phyloP scores from a whole-genome alignment of 2,888 invertebrate genomes.

The Drosophila subsilvestris region DNA sequence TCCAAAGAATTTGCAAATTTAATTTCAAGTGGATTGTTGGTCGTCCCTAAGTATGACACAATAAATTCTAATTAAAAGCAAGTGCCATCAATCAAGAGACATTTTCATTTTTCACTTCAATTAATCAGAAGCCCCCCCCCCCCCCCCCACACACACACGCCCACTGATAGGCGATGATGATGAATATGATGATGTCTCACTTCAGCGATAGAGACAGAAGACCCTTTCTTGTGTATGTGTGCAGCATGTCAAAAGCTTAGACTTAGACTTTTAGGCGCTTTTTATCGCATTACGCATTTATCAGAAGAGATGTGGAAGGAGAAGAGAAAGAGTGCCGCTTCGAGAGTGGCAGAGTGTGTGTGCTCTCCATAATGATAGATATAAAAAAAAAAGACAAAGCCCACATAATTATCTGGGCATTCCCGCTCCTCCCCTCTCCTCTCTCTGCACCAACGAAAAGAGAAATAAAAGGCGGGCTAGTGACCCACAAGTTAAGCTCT shows the following conservation, averaged over 20 bases:
- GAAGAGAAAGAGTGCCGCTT: constrained; percentile 5
- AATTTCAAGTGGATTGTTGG: constrained; percentile 37
- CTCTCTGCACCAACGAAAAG: constrained; percentile 21
- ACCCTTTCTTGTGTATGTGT: background rate
- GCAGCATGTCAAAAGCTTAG: constrained; percentile 61
- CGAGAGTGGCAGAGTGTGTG: constrained; percentile 23
- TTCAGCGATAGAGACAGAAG: constrained; percentile 11
- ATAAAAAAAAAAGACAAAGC: constrained; percentile 45
- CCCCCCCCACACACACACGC: too few species aligned
- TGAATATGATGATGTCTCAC: constrained; percentile 55
- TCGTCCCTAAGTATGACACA: constrained; percentile 52
- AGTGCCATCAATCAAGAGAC: constrained; percentile 7
- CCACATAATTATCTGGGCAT: constrained; percentile 55
- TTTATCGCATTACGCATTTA: constrained; percentile 61
- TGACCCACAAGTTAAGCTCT: constrained; percentile 51
- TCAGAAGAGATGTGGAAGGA: constrained; percentile 4
- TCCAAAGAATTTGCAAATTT: constrained; percentile 34
- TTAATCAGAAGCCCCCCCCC: too few species aligned
- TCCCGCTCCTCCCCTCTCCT: constrained; percentile 15
- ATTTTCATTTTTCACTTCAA: too few species aligned
- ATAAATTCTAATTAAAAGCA: constrained; percentile 69
- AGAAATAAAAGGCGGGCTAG: constrained; percentile 38
- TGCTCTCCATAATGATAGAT: constrained; percentile 50
- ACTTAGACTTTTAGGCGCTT: constrained; percentile 64
- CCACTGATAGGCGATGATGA: constrained; percentile 14